Evolutionary conservation across 1,140 invertebrate genomes (phyloP), one percentile per base, ranked within the genome.

Genomic region (Chlorops oryzae): DNA sequence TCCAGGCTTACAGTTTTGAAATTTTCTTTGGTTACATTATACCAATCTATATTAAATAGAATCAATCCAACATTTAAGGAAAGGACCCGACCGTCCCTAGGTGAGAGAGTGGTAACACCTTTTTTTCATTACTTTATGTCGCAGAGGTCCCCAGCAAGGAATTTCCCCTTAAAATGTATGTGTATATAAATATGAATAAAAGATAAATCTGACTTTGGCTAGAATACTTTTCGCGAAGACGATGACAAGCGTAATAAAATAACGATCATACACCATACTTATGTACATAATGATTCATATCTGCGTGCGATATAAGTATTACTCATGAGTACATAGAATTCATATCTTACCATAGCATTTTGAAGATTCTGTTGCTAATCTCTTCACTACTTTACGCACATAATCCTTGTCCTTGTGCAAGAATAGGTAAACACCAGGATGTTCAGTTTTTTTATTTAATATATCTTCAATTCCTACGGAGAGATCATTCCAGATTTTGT

Each of bases 381-480:
- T 37, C 2, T 49, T 13, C 2, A 67, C 55, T 1, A 70, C 28
- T 22, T 47, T 38, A 23, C 54, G 23, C 22, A 37, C 20, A 41
- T 7, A 10, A 7, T 10, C 45, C 0, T 28, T n/a, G n/a, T 51
- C 52, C 5, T 59, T 44, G 20, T 70, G 51, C 13, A 65, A 12
- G 23, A 70, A 58, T 22, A 70, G 39, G 40, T 56, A 67, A 0
- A 70, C 53, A 44, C 52, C 59, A 5, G 66, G 62, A 1, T 37
- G 51, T 5, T 39, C 25, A 0, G 10, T 42, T 9, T 21, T 24
- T 18, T 62, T 59, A 47, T 70, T 70, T 1, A 70, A 38, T 13
- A 67, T 27, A 28, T 54, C 41, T 44, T 70, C 61, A 34, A 65
- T 56, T 1, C 57, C 64, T 2, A 37, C 54, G 5, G 39, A 40